phyloP scores from a whole-genome alignment of 2,888 invertebrate genomes.

The Lumbricus terrestris region DNA sequence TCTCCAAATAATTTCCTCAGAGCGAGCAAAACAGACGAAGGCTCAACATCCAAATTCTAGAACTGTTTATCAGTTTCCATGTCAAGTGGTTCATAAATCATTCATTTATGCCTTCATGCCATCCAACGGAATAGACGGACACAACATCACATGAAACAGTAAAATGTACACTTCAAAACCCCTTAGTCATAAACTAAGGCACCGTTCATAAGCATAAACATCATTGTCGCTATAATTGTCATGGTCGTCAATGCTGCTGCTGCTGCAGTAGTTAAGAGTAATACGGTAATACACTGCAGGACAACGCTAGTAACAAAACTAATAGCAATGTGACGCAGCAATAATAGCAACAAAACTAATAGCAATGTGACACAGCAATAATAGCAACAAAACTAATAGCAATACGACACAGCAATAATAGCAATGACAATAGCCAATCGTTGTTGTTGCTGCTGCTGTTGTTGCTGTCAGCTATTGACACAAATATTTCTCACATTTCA shows the following conservation, averaged over 20 bases:
- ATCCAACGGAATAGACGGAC: neutral
- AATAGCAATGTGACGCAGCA: neutral
- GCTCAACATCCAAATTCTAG: neutral
- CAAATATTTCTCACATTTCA: too few relatives aligned
- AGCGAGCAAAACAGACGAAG: neutral
- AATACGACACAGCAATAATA: neutral
- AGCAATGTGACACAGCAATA: neutral
- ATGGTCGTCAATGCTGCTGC: neutral
- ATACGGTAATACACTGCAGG: neutral
- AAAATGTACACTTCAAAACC: neutral
- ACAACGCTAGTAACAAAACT: neutral
- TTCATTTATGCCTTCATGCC: neutral
- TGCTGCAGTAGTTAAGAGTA: too few relatives aligned
- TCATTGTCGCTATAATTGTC: neutral
- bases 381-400: neutral
- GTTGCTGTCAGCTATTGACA: too few relatives aligned
- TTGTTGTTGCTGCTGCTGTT: too few relatives aligned
- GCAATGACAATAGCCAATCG: neutral
- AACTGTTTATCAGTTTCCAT: neutral
- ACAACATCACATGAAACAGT: neutral
- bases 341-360: neutral
- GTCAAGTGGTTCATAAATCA: neutral
- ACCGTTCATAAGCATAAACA: neutral
- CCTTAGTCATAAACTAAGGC: neutral
- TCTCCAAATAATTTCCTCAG: neutral